phyloP scores from a whole-genome alignment of 1,140 invertebrate genomes.

The Euura saliciscinereae region DNA sequence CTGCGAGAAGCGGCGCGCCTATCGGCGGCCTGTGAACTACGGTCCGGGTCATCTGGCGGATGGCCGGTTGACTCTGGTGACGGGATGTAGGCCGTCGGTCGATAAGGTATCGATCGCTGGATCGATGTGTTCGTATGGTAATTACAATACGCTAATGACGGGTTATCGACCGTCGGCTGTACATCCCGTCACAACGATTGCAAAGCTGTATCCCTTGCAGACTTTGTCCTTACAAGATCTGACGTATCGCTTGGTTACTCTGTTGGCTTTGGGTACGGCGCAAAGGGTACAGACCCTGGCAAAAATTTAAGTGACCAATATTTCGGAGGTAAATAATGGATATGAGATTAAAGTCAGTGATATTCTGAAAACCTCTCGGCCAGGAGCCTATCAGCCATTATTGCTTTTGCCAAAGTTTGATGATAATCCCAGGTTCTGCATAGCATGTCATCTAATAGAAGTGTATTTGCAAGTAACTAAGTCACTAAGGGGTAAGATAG shows the following conservation, averaged over 20 bases:
- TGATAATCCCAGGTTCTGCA: conserved; percentile 16
- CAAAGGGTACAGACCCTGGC: conserved; percentile 27
- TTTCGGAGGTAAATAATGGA: conserved; percentile 14
- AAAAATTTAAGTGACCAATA: conserved; percentile 16
- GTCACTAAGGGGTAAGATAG: conserved; percentile 8
- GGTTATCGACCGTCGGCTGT: no score
- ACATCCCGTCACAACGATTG: no score
- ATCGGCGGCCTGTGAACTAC: no score
- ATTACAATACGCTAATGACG: no score
- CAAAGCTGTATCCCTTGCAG: conserved; percentile 12
- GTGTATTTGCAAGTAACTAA: conserved; percentile 19
- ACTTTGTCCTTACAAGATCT: conserved; percentile 26
- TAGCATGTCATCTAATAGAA: conserved; percentile 5
- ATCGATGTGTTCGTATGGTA: no score
- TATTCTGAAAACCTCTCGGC: conserved; percentile 19
- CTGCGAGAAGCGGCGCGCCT: no score
- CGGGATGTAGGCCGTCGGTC: no score
- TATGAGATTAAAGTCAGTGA: conserved; percentile 17
- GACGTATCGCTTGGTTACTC: conserved; percentile 29
- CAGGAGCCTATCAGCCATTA: conserved; percentile 16
- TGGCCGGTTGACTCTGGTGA: no score
- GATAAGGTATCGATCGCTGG: no score
- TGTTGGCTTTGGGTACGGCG: background rate
- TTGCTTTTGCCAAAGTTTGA: conserved; percentile 14
- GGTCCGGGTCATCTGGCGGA: no score